These are phyloP conservation scores for Gymnothorax reevesii DNA, from an alignment of 2,797 vertebrate species.

Conservation along the genomic window DNA sequence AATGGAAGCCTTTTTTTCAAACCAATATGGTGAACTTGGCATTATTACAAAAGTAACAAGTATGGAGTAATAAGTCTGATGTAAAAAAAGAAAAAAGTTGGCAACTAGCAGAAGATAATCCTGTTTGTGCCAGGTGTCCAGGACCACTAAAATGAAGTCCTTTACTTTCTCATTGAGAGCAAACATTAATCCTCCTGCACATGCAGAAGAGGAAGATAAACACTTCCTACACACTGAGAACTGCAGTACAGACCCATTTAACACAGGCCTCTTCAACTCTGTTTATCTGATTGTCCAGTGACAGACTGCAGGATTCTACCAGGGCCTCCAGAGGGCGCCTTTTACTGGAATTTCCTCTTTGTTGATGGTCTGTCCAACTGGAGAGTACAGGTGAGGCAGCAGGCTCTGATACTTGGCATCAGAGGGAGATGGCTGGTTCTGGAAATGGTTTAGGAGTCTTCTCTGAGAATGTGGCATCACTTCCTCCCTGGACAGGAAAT, in stretches of 20 bases:
- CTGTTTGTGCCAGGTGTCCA: neutral
- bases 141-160: neutral
- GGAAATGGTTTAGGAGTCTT: too few relatives aligned
- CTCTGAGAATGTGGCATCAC: too few relatives aligned
- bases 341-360: too few relatives aligned
- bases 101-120: neutral
- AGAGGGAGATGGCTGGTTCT: too few relatives aligned
- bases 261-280: slow-evolving; percentile 9
- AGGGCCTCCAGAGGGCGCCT: slow-evolving; percentile 52
- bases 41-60: too few relatives aligned
- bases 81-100: too few relatives aligned
- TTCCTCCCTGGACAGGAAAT: too few relatives aligned
- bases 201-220: slow-evolving; percentile 10
- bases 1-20: neutral
- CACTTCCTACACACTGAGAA: slow-evolving; percentile 12
- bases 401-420: too few relatives aligned
- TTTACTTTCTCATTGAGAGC: neutral
- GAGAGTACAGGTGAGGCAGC: too few relatives aligned
- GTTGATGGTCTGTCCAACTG: too few relatives aligned
- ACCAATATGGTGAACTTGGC: too few relatives aligned
- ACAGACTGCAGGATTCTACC: slow-evolving; percentile 47
- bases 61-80: too few relatives aligned
- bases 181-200: neutral
- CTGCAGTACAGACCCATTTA: slow-evolving; percentile 7
- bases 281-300: neutral